These are phyloP conservation scores for Danio albolineatus DNA, from an alignment of 2,797 vertebrate genomes.

Conservation along the genomic window DNA sequence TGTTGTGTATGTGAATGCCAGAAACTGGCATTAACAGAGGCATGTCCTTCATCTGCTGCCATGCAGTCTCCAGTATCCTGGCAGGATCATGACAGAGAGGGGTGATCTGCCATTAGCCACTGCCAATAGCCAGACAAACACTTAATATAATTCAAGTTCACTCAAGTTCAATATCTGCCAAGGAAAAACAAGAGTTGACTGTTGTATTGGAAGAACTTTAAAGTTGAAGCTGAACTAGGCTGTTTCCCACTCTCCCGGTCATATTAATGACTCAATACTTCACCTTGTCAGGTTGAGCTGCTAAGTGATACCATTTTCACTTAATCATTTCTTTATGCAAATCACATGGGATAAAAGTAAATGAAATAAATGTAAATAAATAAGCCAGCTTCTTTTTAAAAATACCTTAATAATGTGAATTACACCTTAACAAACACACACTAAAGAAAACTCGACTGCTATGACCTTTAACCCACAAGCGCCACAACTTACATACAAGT, in stretches of 20 bases:
- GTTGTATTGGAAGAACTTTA: conserved; percentile 14
- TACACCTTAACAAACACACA: background rate
- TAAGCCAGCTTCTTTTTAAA: background rate
- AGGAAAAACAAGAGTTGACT: conserved; percentile 12
- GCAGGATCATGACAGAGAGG: conserved; percentile 46
- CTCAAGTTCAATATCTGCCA: conserved; percentile 48
- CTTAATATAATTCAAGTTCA: conserved; percentile 66
- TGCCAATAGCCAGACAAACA: conserved; percentile 62
- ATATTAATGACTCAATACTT: conserved; percentile 29
- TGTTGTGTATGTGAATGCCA: conserved; percentile 36
- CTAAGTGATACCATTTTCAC: background rate
- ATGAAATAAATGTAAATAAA: background rate
- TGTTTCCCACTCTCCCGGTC: conserved; percentile 16
- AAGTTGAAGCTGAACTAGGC: conserved; percentile 20
- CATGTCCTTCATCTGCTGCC: conserved; percentile 59
- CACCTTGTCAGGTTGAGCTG: conserved; percentile 36
- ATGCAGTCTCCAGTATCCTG: conserved; percentile 21
- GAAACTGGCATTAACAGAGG: conserved; percentile 37
- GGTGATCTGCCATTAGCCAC: conserved; percentile 43
- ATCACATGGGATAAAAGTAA: no score
- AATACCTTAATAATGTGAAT: background rate
- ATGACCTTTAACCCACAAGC: background rate
- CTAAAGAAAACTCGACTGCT: background rate
- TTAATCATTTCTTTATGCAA: conserved; percentile 4
- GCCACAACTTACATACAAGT: background rate